Evolutionary conservation across 2,797 vertebrate species (phyloP).

Genomic region (Chaenodraco wilsoni): DNA sequence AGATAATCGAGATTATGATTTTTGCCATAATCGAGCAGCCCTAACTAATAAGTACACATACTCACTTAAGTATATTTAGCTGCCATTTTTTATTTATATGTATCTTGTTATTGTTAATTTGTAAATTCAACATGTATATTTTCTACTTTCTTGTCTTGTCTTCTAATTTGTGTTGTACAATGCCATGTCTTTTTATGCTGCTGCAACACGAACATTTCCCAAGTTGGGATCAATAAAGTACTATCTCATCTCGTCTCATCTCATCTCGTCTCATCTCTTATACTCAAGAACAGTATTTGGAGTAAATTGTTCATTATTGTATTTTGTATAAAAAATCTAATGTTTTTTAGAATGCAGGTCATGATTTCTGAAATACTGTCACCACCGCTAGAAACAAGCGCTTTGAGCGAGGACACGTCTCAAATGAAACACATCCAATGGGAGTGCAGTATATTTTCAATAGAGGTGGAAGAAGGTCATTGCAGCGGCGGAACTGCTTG

Average conservation of each 20-base stretch:
- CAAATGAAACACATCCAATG: slow-evolving; percentile 44
- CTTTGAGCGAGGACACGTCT: not conserved
- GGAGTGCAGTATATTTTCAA: slow-evolving; percentile 42
- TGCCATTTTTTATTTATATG: too few relatives aligned
- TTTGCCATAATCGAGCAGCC: too few relatives aligned
- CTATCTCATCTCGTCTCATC: too few relatives aligned
- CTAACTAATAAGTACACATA: not conserved
- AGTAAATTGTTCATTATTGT: not conserved
- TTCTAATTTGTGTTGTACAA: too few relatives aligned
- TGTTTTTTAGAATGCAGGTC: not conserved
- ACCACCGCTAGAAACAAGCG: not conserved
- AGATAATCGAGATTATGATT: too few relatives aligned
- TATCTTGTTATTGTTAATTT: too few relatives aligned
- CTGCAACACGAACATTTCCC: too few relatives aligned
- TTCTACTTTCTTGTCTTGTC: too few relatives aligned
- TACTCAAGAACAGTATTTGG: not conserved
- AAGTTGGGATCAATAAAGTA: too few relatives aligned
- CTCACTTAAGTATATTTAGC: not conserved
- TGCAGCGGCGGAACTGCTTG: slow-evolving; percentile 62
- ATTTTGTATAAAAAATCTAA: not conserved
- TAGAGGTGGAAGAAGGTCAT: slow-evolving; percentile 51
- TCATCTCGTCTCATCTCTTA: too few relatives aligned
- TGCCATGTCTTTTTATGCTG: too few relatives aligned
- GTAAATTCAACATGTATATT: too few relatives aligned
- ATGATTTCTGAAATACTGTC: slow-evolving; percentile 10